Base-by-base conservation (phyloP, 2,888 invertebrate genomes). In the Serripes groenlandicus region DNA sequence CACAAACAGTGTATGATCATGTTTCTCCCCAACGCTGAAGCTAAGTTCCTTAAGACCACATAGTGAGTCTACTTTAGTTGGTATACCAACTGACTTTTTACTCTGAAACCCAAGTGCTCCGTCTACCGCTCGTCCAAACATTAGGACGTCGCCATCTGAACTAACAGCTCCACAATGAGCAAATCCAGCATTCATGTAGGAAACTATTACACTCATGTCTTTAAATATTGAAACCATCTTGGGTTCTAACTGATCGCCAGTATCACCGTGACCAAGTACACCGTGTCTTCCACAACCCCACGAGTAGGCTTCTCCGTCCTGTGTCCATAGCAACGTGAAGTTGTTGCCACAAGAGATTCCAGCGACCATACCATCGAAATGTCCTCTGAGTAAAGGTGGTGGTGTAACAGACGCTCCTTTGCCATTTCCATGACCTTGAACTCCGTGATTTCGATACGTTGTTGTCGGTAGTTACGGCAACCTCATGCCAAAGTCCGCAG, bases 401-500 rank as follows among this genome's bases (percentile, higher is more conserved):
- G 78, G 78, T 1, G 81, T 37, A 1, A 52, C 23, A 11, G 52
- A 49, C 26, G 49, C 26, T 3, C 58, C 68, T 21, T 69, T 54
- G n/a, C 62, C 60, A 5, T 68, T 37, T n/a, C 70, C 37, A 9
- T 62, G 28, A 28, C 87, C 88, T 2, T 85, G 74, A 5, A 90
- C 87, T 1, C 89, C 89, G 75, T 89, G 88, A 37, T 62, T 62
- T 21, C 62, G 62, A n/a, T 34, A 92, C 64, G 15, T 87, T 73
- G 9, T 88, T 85, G 23, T 83, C 77, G 3, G 60, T 69, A 0
- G 88, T 81, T n/a, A 91, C 77, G 3, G 91, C 90, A 26, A 89
- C 89, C 9, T 88, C 90, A 80, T 92, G 92, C 92, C 91, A 92
- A n/a, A 87, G 87, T 9, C 92, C 92, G 76, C 89, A 88, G 0